These are phyloP conservation scores for Cavia aperea DNA, from an alignment of 2,113 vertebrate genomes.

Conservation along the genomic window DNA sequence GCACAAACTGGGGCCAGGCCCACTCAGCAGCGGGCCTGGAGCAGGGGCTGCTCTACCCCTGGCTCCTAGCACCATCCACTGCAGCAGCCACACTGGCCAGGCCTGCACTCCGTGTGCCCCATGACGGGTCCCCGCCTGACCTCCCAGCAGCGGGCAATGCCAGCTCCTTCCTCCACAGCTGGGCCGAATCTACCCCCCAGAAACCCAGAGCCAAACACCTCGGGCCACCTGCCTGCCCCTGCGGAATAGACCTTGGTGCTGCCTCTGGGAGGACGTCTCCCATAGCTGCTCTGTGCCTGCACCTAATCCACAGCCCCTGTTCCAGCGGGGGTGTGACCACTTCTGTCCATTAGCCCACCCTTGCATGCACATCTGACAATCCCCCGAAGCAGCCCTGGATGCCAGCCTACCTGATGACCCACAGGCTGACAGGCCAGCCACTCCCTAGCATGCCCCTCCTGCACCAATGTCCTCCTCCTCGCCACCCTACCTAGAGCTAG, in stretches of 20 bases:
- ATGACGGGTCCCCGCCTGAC: background rate
- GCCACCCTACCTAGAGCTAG: background rate
- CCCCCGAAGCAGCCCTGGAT: background rate
- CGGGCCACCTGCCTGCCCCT: rapidly evolving
- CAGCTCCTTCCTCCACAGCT: background rate
- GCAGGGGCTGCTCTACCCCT: background rate
- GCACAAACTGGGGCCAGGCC: constrained; percentile 57
- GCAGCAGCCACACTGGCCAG: background rate
- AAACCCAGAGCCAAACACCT: too few relatives aligned
- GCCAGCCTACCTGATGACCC: background rate
- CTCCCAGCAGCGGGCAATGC: rapidly evolving
- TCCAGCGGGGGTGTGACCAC: rapidly evolving
- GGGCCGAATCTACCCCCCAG: background rate
- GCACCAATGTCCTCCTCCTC: rapidly evolving
- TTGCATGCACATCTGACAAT: background rate
- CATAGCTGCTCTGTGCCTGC: background rate
- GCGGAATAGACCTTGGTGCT: too few relatives aligned
- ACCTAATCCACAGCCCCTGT: background rate
- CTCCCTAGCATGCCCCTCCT: too few relatives aligned
- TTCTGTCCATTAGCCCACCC: background rate
- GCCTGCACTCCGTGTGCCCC: background rate
- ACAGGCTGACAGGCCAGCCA: background rate
- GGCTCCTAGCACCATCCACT: background rate
- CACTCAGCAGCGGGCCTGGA: background rate
- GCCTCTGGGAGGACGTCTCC: background rate